These are phyloP conservation scores for Holotrichia oblita DNA, from an alignment of 1,140 invertebrate genomes.

Conservation along the genomic window DNA sequence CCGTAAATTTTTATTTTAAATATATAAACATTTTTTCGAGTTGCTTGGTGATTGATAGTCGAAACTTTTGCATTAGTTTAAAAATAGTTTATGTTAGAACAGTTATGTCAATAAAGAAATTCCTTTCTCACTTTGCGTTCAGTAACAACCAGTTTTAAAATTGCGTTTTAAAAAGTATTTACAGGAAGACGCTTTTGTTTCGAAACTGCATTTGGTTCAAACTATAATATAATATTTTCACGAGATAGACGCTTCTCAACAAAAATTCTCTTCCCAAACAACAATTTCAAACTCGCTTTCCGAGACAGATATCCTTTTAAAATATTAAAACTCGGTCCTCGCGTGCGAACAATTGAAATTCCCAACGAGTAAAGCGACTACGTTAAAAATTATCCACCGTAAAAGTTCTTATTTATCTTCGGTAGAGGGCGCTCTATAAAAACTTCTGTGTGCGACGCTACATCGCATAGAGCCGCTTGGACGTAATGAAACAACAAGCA, in stretches of 20 bases:
- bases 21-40: no score
- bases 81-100: no score
- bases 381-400: conserved; percentile 9
- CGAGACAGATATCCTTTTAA: background rate
- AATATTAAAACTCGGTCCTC: conserved; percentile 3
- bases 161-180: no score
- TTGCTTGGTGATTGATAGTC: no score
- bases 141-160: no score
- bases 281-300: background rate
- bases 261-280: background rate
- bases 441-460: background rate
- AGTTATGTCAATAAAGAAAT: no score
- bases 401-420: conserved; percentile 3
- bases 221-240: no score
- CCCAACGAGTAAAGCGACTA: background rate
- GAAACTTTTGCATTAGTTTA: no score
- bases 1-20: no score
- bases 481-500: conserved; percentile 4
- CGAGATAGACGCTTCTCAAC: background rate
- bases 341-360: background rate
- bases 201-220: no score
- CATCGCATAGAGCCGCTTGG: background rate
- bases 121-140: no score
- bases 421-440: conserved; percentile 3
- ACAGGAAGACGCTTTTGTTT: no score